Percentiles rank a stretch among this genome's conserved stretches.
phyloP scores from a whole-genome alignment of 1,140 invertebrate genomes.

The Diabrotica undecimpunctata region DNA sequence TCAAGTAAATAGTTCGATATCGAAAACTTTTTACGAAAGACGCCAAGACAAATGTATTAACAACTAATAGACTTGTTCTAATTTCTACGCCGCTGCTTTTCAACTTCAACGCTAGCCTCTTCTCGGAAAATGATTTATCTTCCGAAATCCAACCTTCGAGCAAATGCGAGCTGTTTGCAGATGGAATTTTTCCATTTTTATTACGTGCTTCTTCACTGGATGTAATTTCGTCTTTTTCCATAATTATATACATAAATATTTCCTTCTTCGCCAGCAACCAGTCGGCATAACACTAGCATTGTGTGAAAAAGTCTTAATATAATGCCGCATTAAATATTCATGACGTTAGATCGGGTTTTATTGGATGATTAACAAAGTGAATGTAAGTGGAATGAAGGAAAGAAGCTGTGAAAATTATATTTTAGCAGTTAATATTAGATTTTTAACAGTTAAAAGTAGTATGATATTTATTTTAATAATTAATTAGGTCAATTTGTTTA shows the following conservation, averaged over 20 bases:
- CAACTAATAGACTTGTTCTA: too few relatives aligned
- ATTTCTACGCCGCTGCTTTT: neutral
- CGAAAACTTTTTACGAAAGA: too few relatives aligned
- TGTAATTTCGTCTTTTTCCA: constrained; percentile 8
- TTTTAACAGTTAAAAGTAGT: too few relatives aligned
- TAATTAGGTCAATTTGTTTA: too few relatives aligned
- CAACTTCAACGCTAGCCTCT: neutral
- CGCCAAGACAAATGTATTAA: too few relatives aligned
- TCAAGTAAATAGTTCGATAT: too few relatives aligned
- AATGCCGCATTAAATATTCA: constrained; percentile 3
- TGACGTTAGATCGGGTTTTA: neutral
- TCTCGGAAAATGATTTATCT: constrained; percentile 11
- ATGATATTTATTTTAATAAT: too few relatives aligned
- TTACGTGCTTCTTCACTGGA: neutral
- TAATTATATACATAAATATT: constrained; percentile 18
- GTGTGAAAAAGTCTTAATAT: neutral
- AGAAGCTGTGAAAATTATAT: too few relatives aligned
- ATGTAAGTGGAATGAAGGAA: too few relatives aligned
- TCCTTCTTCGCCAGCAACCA: neutral
- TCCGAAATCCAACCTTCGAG: constrained; percentile 1
- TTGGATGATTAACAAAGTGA: neutral
- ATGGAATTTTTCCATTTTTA: constrained; percentile 11
- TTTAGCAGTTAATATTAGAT: too few relatives aligned
- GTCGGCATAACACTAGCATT: neutral
- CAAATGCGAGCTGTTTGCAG: constrained; percentile 11